Evolutionary conservation across 2,113 vertebrate species (phyloP).

Genomic region (Phalacrocorax brasilianus): DNA sequence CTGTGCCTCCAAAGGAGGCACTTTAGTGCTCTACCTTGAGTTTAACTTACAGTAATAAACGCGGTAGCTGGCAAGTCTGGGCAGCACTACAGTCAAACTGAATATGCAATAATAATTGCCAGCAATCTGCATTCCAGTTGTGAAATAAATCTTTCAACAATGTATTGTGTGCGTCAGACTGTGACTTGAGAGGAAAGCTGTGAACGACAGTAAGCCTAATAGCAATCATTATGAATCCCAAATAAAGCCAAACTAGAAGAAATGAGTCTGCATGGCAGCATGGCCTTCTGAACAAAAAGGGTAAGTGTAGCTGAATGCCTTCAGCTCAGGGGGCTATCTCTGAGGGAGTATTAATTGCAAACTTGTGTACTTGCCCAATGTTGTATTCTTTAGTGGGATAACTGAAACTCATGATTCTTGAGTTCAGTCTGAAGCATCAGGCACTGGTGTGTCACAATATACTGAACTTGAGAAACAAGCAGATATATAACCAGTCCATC

Average conservation of each 20-base stretch:
- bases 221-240: slow-evolving; percentile 23
- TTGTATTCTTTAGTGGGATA: background rate
- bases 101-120: slow-evolving; percentile 61
- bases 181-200: slow-evolving; percentile 46
- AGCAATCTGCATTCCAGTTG: slow-evolving; percentile 60
- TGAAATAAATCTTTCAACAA: slow-evolving; percentile 66
- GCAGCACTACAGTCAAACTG: slow-evolving; percentile 51
- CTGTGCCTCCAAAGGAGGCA: background rate
- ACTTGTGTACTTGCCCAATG: background rate
- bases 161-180: slow-evolving; percentile 59
- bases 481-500: background rate
- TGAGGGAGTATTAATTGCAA: background rate
- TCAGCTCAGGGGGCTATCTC: background rate
- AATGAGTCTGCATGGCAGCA: background rate
- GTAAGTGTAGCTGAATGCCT: background rate
- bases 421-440: background rate
- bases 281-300: background rate
- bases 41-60: slow-evolving; percentile 46
- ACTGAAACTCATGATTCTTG: background rate
- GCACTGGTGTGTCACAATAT: background rate
- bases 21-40: background rate
- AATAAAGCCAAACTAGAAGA: slow-evolving; percentile 7
- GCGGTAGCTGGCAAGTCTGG: slow-evolving; percentile 56
- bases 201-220: slow-evolving; percentile 19
- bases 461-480: background rate